These are phyloP conservation scores for Crotalus helleri DNA, from an alignment of 2,113 vertebrate genomes.

Conservation along the genomic window DNA sequence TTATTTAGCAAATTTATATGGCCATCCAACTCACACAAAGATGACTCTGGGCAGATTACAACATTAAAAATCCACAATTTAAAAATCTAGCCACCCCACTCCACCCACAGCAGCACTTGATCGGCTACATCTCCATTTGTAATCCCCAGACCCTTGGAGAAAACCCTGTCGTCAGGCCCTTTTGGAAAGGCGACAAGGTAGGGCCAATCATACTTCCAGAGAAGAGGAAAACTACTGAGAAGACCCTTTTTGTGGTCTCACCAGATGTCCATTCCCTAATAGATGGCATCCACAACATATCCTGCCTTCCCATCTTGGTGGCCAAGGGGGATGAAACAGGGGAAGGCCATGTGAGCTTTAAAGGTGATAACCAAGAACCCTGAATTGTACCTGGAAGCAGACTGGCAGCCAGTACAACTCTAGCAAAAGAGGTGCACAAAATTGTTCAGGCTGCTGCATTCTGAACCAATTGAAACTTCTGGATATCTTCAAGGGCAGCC, in stretches of 20 bases:
- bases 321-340: not conserved
- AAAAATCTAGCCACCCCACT: no score
- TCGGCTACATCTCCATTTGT: not conserved
- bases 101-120: not conserved
- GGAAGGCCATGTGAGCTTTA: not conserved
- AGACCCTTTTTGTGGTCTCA: not conserved
- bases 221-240: not conserved
- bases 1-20: not conserved
- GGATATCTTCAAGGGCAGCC: not conserved
- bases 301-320: not conserved
- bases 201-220: not conserved
- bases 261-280: not conserved
- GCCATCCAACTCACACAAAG: not conserved
- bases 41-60: not conserved
- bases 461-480: not conserved
- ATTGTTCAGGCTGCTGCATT: not conserved
- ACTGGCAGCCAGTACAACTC: not conserved
- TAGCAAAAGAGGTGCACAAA: not conserved
- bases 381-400: not conserved
- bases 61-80: not conserved
- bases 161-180: not conserved
- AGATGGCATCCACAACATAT: not conserved
- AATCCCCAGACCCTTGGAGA: not conserved
- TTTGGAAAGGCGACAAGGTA: not conserved
- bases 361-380: not conserved